Evolutionary conservation across 2,113 vertebrate genomes (phyloP).

Genomic region (Sebastes fasciatus): DNA sequence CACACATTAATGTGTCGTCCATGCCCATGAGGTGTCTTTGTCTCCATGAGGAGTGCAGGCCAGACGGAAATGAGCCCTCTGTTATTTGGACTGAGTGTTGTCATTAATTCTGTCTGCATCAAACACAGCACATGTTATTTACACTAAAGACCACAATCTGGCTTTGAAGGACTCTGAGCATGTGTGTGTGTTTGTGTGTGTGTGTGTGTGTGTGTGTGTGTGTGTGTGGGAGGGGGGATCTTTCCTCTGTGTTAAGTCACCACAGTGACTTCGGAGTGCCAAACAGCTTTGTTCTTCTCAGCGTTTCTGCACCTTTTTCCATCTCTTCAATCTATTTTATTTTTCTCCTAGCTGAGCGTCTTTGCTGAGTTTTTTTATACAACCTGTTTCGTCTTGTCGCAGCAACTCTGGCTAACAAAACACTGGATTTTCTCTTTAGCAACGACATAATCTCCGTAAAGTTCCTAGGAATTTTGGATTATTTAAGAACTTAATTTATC

Average conservation of each 20-base stretch:
- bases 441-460: neutral
- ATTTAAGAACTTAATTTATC: too few relatives aligned
- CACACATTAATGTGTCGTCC: slow-evolving; percentile 21
- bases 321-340: neutral
- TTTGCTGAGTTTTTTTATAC: slow-evolving; percentile 2
- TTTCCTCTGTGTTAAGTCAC: slow-evolving; percentile 27
- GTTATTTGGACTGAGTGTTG: slow-evolving; percentile 83
- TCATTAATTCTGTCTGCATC: slow-evolving; percentile 84
- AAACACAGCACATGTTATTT: slow-evolving; percentile 85
- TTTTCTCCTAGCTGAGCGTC: neutral
- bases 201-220: neutral
- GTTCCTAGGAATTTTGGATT: neutral
- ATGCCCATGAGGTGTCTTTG: slow-evolving; percentile 57
- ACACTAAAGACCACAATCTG: slow-evolving; percentile 84
- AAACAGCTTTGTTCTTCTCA: slow-evolving; percentile 70
- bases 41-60: slow-evolving; percentile 59
- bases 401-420: slow-evolving; percentile 15
- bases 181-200: slow-evolving; percentile 10
- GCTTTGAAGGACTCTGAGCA: slow-evolving; percentile 73
- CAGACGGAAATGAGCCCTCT: slow-evolving; percentile 80
- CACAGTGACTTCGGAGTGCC: slow-evolving; percentile 13
- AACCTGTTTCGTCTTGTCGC: slow-evolving; percentile 64
- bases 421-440: neutral
- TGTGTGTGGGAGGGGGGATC: neutral
- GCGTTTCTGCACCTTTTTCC: slow-evolving; percentile 8